Evolutionary conservation across 2,888 invertebrate species (phyloP), one percentile per base, ranked within the genome.

Genomic region (Cotesia congregata): DNA sequence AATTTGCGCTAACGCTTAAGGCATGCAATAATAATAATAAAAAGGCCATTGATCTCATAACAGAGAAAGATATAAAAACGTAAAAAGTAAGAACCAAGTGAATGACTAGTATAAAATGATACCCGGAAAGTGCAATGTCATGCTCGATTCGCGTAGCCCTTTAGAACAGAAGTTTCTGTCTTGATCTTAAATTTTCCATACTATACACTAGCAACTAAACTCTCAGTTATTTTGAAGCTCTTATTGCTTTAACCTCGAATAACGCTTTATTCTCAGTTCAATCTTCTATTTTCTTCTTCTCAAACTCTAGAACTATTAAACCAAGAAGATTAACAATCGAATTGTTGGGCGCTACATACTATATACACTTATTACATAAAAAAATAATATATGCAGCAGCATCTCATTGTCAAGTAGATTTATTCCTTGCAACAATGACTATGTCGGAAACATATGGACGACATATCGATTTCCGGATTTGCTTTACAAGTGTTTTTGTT

Each of bases 391-490:
- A 50, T 50, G 50, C 50, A 50, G 9, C 12, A 12, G 50, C 50
- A 50, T 50, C 50, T 82, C 80, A 82, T 85, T 84, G 84, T 84
- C 83, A 82, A 83, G 81, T 80, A 84, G 82, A 83, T 84, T 84
- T 84, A 83, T 85, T 83, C 76, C 83, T 83, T 80, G 81, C 81
- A 78, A 75, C 81, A 83, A 84, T 84, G 84, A 84, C 82, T 82
- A 80, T 50, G 50, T 84, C 84, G 80, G 81, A 80, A 84, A 83
- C 50, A 12, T 50, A 50, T 50, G 50, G 50, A 50, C 50, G 50
- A 50, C 50, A 50, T 50, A 50, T 50, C 50, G 50, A 50, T 50
- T 50, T 50, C 50, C 50, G 50, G 50, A 50, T 50, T 50, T 50
- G 50, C 50, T 50, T 50, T 50, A 50, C 50, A 12, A 50, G 50